Conservation (phyloP, 2,113 vertebrate genomes). For the Gambusia holbrooki region DNA sequence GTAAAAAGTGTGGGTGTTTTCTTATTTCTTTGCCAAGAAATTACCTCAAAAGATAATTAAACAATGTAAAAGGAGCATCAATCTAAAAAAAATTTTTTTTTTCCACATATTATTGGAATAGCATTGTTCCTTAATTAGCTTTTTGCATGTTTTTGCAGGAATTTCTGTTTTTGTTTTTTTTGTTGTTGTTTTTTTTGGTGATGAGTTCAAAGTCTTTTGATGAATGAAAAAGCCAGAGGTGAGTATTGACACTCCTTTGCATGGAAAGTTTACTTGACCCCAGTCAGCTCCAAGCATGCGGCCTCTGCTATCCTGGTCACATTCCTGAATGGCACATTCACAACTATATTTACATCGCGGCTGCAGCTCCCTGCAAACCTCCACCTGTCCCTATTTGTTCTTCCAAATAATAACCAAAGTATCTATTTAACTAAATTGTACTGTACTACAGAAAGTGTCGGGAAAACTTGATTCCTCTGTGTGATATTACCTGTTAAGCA, state of each 20-base stretch:
- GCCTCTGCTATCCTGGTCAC: slow-evolving; percentile 48
- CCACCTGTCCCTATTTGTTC: slow-evolving; percentile 74
- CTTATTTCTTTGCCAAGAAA: too few relatives aligned
- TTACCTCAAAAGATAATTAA: too few relatives aligned
- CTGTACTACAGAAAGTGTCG: slow-evolving; percentile 10
- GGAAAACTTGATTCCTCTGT: neutral
- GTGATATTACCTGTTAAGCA: neutral
- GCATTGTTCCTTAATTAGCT: too few relatives aligned
- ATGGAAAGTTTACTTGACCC: neutral
- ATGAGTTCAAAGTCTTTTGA: neutral
- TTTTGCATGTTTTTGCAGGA: too few relatives aligned
- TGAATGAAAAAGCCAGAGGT: neutral
- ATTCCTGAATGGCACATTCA: slow-evolving; percentile 61
- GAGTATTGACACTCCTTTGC: neutral
- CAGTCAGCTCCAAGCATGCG: slow-evolving; percentile 2
- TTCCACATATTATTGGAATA: too few relatives aligned
- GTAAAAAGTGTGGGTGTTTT: too few relatives aligned
- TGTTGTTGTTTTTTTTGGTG: too few relatives aligned
- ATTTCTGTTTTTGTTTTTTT: too few relatives aligned
- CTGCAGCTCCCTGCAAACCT: slow-evolving; percentile 30
- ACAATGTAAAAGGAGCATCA: too few relatives aligned
- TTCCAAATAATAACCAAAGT: slow-evolving; percentile 46
- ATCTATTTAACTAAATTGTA: slow-evolving; percentile 33
- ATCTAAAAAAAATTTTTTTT: too few relatives aligned
- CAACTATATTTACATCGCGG: slow-evolving; percentile 62